These are phyloP conservation scores for Agonopterix heracliana DNA, from an alignment of 2,888 invertebrate genomes.

Conservation along the genomic window DNA sequence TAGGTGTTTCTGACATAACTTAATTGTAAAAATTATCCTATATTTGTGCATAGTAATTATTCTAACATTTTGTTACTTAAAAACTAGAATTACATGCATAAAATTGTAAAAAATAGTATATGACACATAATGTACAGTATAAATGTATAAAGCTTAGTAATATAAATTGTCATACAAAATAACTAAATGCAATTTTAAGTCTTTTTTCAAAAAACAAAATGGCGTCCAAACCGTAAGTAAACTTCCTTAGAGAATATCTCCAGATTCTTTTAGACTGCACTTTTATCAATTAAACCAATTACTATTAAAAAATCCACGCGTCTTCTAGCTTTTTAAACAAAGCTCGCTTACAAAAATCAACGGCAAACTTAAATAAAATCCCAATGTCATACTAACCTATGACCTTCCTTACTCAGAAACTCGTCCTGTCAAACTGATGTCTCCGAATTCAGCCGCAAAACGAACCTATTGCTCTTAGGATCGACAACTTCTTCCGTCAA, in stretches of 20 bases:
- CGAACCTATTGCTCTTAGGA: conserved; percentile 96
- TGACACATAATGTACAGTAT: conserved; percentile 52
- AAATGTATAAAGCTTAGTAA: conserved; percentile 24
- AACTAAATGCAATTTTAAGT: conserved; percentile 22
- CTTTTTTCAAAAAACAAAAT: conserved; percentile 30
- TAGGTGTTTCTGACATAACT: neutral
- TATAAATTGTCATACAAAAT: conserved; percentile 14
- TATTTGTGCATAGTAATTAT: too few relatives aligned
- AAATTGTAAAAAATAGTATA: conserved; percentile 21
- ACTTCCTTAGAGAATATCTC: conserved; percentile 27
- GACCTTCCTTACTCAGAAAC: conserved; percentile 34
- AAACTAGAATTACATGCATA: conserved; percentile 1
- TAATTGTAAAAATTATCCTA: neutral
- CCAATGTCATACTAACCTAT: conserved; percentile 62
- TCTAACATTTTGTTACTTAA: neutral
- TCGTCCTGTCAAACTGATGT: conserved; percentile 91
- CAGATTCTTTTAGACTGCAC: too few relatives aligned
- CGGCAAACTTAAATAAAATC: conserved; percentile 22
- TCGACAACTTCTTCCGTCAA: conserved; percentile 97
- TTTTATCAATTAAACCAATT: too few relatives aligned
- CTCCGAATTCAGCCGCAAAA: conserved; percentile 94
- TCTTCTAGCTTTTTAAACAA: conserved; percentile 20
- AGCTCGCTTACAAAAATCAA: neutral
- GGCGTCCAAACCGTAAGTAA: conserved; percentile 22
- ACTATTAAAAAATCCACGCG: too few relatives aligned